Base-by-base conservation (phyloP, 2,113 vertebrate genomes). In the Perca fluviatilis region DNA sequence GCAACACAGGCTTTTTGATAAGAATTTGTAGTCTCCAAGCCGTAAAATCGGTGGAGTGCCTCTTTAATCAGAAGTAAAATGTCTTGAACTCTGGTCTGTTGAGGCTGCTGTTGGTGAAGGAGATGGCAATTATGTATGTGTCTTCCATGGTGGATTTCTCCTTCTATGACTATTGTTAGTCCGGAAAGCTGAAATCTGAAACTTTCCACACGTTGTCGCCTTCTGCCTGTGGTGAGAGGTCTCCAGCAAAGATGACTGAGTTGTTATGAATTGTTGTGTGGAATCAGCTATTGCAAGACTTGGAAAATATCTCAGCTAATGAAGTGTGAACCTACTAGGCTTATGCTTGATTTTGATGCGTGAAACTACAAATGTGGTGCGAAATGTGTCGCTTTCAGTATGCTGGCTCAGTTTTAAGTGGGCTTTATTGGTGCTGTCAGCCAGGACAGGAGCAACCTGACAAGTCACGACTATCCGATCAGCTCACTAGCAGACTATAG, bases 361-460 rank as follows among this genome's bases (percentile, higher is more conserved):
- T 78, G 62, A 86, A 84, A 87, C 60, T 77, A 86, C 68, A 87
- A 90, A 84, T 78, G 64, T 73, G 60, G 71, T 86, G 82, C n/a
- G 50, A 90, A 86, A 86, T 84, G 64, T 82, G 83, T 79, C 25
- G 19, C 79, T 79, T 81, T 69, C 78, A 72, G 50, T 80, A 14
- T 46, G 65, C 36, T 72, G 80, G 60, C 53, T 86, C 53, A 65
- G 33, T 77, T 85, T 77, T 79, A 77, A 74, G 33, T 51, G 25
- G 68, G 69, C 56, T 85, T 78, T 53, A 83, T 67, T 83, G 61
- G 62, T 3, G 19, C 16, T 74, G 79, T 80, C 53, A 79, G 57
- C 33, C 70, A 65, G 25, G 51, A 89, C 36, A 78, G 46, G 36
- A 77, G n/a, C n/a, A 70, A 76, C 56, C 65, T 64, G 74, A 84